Conservation (phyloP, 2,113 vertebrate species). For the Heloderma charlesbogerti region DNA sequence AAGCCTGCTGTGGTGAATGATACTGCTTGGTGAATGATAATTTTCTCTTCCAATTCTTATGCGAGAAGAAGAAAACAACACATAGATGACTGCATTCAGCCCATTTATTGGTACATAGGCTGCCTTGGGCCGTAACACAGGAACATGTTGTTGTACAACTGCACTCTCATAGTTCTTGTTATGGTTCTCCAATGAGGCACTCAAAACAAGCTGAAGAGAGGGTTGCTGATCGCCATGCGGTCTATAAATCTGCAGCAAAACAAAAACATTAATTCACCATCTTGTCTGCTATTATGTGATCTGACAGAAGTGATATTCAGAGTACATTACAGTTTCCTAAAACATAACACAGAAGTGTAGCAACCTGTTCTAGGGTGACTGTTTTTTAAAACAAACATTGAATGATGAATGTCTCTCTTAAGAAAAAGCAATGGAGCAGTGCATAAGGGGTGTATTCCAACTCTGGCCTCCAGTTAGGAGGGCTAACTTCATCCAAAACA, state of each 20-base stretch:
- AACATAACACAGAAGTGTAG: too few species aligned
- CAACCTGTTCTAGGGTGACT: too few species aligned
- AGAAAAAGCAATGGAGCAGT: too few species aligned
- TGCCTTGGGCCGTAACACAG: background rate
- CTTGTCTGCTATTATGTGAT: too few species aligned
- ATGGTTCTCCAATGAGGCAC: background rate
- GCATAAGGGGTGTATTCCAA: too few species aligned
- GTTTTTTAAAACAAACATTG: too few species aligned
- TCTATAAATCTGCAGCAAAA: slow-evolving; percentile 24
- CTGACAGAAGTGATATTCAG: background rate
- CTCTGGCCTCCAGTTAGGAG: too few species aligned
- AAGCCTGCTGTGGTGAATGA: background rate
- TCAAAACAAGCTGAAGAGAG: slow-evolving; percentile 42
- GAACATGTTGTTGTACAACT: too few species aligned
- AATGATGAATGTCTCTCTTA: too few species aligned
- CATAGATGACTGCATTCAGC: background rate
- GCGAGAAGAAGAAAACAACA: background rate
- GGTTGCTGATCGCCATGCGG: background rate
- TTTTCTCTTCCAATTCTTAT: background rate
- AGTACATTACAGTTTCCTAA: too few species aligned
- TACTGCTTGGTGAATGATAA: background rate
- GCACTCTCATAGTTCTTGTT: background rate
- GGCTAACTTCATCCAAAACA: too few species aligned
- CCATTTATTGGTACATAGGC: background rate
- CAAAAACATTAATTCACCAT: background rate